Conservation (phyloP, 2,888 invertebrate genomes). For the Elmis aenea region DNA sequence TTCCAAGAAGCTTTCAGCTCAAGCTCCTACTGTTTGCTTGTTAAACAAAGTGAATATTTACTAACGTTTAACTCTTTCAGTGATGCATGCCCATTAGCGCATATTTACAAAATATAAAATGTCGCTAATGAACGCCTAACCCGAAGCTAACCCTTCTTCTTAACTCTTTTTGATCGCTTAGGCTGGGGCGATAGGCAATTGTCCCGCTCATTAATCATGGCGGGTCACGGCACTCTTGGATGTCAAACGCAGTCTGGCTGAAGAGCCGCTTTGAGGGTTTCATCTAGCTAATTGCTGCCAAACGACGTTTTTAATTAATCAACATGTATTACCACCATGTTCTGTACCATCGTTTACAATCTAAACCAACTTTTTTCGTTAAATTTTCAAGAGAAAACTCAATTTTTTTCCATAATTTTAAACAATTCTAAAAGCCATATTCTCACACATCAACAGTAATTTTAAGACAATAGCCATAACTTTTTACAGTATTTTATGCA, state of each 20-base stretch:
- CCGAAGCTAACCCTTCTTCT: constrained; percentile 40
- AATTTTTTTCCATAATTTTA: no score
- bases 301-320: constrained; percentile 48
- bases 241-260: constrained; percentile 47
- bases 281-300: constrained; percentile 48
- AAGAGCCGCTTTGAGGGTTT: constrained; percentile 47
- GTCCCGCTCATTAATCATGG: constrained; percentile 47
- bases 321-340: constrained; percentile 40
- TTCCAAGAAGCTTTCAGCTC: constrained; percentile 12
- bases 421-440: no score
- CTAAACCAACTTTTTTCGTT: constrained; percentile 8
- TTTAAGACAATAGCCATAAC: no score
- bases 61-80: constrained; percentile 20
- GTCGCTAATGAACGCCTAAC: constrained; percentile 38
- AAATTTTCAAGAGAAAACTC: no score
- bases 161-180: constrained; percentile 30
- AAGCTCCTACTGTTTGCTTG: no score
- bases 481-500: no score
- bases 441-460: no score
- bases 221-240: constrained; percentile 45
- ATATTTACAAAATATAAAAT: constrained; percentile 42
- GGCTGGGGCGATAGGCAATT: constrained; percentile 41
- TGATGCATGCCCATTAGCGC: constrained; percentile 24
- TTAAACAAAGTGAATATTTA: no score
- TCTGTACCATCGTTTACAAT: constrained; percentile 31